Conservation (phyloP, 2,113 vertebrate species). For the Hemiprocne comata region DNA sequence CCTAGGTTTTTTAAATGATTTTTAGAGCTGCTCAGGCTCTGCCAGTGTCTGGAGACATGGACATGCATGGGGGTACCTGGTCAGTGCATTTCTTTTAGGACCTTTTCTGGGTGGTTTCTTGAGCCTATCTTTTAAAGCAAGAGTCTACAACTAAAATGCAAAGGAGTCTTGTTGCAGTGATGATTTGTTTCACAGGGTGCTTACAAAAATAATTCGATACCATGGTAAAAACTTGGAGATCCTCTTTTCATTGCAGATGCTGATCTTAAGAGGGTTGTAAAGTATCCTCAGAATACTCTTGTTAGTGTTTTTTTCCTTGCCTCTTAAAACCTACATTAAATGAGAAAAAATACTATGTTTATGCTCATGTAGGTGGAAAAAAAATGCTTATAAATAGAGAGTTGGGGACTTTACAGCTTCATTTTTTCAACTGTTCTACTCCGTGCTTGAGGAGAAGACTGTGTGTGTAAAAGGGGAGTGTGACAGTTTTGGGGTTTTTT, state of each 20-base stretch:
- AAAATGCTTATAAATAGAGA: not conserved
- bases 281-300: not conserved
- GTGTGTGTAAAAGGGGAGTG: not conserved
- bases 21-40: not conserved
- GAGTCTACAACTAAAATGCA: not conserved
- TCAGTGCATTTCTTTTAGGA: not conserved
- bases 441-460: not conserved
- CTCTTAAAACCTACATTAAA: not conserved
- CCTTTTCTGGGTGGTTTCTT: not conserved
- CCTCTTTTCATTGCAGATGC: not conserved
- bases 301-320: not conserved
- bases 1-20: not conserved
- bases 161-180: not conserved
- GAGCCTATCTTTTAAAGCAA: not conserved
- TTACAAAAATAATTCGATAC: not conserved
- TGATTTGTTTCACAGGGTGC: not conserved
- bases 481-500: not conserved
- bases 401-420: not conserved
- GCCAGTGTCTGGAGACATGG: not conserved
- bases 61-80: rapidly evolving
- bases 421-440: not conserved
- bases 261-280: not conserved
- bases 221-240: not conserved
- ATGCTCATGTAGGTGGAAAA: not conserved
- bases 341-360: not conserved